Base-by-base conservation (phyloP, 2,113 vertebrate genomes). In the Eulemur rufifrons region DNA sequence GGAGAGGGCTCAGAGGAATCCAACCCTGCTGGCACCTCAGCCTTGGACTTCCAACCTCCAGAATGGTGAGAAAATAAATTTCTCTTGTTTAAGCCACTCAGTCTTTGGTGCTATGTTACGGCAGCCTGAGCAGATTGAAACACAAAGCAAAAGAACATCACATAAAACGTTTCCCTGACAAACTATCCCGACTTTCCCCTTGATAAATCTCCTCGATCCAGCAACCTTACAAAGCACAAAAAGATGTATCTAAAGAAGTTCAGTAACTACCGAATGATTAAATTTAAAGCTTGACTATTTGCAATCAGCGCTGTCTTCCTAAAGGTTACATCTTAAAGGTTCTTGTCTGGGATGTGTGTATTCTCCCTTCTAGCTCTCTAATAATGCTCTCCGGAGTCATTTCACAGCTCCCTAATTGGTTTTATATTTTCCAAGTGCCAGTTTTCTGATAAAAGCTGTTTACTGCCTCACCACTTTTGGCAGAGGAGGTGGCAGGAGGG, bases 391-490 rank as follows among this genome's bases (percentile, higher is more conserved):
- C 89, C 63, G 7, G 73, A 96, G 85, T 87, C 93, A 84, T 68
- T 86, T 91, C n/a, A 3, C 80, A 59, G 88, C 73, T 89, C 74
- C 68, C 66, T 97, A 97, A 97, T 93, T 97, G 96, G 95, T 64
- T 96, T 97, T 91, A 73, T 89, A 37, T 80, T 94, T 96, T 95
- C 87, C 76, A 93, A 96, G 89, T 93, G 97, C 81, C 97, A 97
- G 54, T 96, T 91, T 97, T 76, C 93, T 91, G 95, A 91, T 73
- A 96, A 82, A 76, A 96, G 86, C 89, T 97, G 95, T 95, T 97
- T 96, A 93, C 97, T 83, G 88, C 63, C 81, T 96, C 86, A 59
- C 87, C 10, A 18, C 69, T 96, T 74, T 89, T 74, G 86, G 73
- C 61, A 76, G 73, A 42, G 90, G 45, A 77, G 81, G 39, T 27